These are phyloP conservation scores for Apoda limacodes DNA, from an alignment of 2,888 invertebrate genomes.

Conservation along the genomic window DNA sequence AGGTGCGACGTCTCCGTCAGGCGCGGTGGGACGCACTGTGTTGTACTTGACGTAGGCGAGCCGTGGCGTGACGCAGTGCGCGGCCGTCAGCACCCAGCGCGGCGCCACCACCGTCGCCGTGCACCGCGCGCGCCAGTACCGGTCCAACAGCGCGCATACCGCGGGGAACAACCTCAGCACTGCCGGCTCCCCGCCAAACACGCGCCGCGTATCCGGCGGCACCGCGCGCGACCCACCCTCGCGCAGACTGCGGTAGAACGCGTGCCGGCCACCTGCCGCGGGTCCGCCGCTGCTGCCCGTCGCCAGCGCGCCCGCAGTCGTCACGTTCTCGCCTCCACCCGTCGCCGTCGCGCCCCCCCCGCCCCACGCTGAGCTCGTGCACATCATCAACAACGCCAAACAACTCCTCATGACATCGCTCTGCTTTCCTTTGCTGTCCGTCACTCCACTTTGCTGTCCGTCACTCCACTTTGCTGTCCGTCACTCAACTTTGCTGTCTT, in stretches of 20 bases:
- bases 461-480: no score
- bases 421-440: no score
- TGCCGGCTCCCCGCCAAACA: slow-evolving; percentile 40
- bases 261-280: slow-evolving; percentile 19
- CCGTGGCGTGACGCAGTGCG: slow-evolving; percentile 41
- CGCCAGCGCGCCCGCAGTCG: slow-evolving; percentile 9
- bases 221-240: slow-evolving; percentile 4
- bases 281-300: slow-evolving; percentile 3
- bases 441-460: no score
- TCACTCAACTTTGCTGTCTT: no score
- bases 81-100: slow-evolving; percentile 54
- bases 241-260: slow-evolving; percentile 30
- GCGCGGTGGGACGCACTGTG: slow-evolving; percentile 26
- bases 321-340: slow-evolving; percentile 6
- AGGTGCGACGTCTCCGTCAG: slow-evolving; percentile 28
- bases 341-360: slow-evolving; percentile 8
- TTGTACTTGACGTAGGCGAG: slow-evolving; percentile 45
- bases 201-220: slow-evolving; percentile 29
- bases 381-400: no score
- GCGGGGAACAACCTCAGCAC: slow-evolving; percentile 27
- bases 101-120: slow-evolving; percentile 36
- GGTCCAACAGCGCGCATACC: slow-evolving; percentile 41
- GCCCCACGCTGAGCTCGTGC: neutral
- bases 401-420: no score
- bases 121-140: slow-evolving; percentile 39